Conservation (phyloP, 2,797 vertebrate species). For the Sus cebifrons region DNA sequence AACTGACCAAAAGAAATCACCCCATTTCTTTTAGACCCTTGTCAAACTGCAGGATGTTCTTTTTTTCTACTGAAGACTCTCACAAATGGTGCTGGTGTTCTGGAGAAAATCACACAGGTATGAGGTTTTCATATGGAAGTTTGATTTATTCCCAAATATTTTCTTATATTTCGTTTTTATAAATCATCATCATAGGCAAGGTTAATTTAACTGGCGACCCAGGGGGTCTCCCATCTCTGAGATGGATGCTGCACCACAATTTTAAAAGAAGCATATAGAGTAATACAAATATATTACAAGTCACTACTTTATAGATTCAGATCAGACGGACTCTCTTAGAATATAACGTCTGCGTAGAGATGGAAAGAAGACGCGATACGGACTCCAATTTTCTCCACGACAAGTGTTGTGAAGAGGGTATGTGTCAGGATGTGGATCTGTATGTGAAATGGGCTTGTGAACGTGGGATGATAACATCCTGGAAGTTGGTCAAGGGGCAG, state of each 20-base stretch:
- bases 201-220: neutral
- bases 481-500: neutral
- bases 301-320: neutral
- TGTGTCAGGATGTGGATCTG: neutral
- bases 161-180: slow-evolving; percentile 10
- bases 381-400: neutral
- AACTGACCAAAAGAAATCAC: neutral
- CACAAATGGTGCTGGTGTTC: neutral
- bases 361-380: neutral
- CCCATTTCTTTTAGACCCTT: neutral
- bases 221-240: neutral
- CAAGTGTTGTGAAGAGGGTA: neutral
- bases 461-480: neutral
- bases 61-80: neutral
- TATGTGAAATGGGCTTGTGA: neutral
- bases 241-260: neutral
- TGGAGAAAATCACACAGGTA: neutral
- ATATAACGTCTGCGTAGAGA: neutral
- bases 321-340: neutral
- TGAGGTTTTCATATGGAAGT: neutral
- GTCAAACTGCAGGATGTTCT: neutral
- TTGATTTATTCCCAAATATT: slow-evolving; percentile 22
- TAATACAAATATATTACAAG: neutral
- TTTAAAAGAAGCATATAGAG: neutral
- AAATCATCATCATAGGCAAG: neutral